Conservation (phyloP, 2,888 invertebrate species). For the Neoscelio sp. region DNA sequence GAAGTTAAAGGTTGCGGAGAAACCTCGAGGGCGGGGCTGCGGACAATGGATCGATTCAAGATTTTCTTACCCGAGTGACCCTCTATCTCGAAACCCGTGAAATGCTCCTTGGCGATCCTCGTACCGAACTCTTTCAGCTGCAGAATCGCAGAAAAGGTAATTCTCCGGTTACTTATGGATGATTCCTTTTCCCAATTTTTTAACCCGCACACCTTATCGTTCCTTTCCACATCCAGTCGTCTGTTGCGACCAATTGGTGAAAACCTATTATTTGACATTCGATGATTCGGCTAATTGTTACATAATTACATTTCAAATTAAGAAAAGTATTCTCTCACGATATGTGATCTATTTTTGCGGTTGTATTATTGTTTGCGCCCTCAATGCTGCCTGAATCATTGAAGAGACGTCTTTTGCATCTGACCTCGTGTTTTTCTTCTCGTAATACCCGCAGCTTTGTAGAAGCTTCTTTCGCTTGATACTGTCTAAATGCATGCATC, state of each 20-base stretch:
- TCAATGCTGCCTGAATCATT: background rate
- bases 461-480: background rate
- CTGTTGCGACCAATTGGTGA: slow-evolving; percentile 4
- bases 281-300: background rate
- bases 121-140: slow-evolving; percentile 15
- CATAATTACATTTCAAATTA: background rate
- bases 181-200: slow-evolving; percentile 35
- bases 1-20: background rate
- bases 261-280: too few species aligned
- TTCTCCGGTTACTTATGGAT: slow-evolving; percentile 22
- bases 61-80: slow-evolving; percentile 49
- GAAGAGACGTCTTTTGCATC: slow-evolving; percentile 1
- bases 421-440: background rate
- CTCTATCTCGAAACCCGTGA: slow-evolving; percentile 18
- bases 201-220: background rate
- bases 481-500: background rate
- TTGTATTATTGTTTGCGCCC: too few species aligned
- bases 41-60: slow-evolving; percentile 42
- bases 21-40: slow-evolving; percentile 9
- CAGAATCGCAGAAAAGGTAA: slow-evolving; percentile 20
- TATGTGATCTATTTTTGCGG: too few species aligned
- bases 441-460: too few species aligned
- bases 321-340: too few species aligned
- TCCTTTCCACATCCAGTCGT: slow-evolving; percentile 9
- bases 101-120: slow-evolving; percentile 4